Evolutionary conservation across 2,888 invertebrate species (phyloP), one percentile per base, ranked within the genome.

Genomic region (Laothoe populi): DNA sequence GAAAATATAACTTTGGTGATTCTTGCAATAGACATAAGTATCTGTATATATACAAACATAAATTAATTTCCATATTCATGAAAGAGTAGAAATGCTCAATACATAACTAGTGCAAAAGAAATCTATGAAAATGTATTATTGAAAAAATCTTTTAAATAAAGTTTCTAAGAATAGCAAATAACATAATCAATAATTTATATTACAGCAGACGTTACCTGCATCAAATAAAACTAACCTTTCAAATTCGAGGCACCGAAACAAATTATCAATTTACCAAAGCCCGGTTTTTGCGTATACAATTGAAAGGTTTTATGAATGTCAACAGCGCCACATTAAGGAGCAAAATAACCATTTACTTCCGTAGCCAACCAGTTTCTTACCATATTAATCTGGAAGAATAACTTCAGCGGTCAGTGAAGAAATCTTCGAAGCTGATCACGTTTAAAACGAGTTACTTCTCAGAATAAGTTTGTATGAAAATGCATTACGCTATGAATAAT

Each of bases 381-480:
- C 53, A 35, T 53, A 53, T 53, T 53, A 53, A 53, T 53, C 53
- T 53, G 16, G 35, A 11, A 31, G 35, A 16, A 10, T 53, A 49
- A 49, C 26, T 31, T 11, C 13, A 23, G 11, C 35, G 35, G 19
- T 35, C 2, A 35, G 11, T 19, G 31, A 19, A 19, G 35, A 53
- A 49, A 49, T 49, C 49, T 31, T 26, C 0, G 49, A 16, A 49
- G 49, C 49, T 5, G 2, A 49, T 26, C n/a, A 16, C 49, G 31
- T 31, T 44, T 44, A 44, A 24, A 48, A 31, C 31, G 16, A 24
- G 24, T 13, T 35, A 35, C 19, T 16, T 53, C 19, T 53, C 0
- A 31, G 19, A 53, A 35, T 10, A 53, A 53, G 19, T 11, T 10
- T 31, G 16, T 11, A 11, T 11, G 10, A 16, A 44, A 44, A 44